Percentiles rank a stretch among this genome's conserved stretches.
These are phyloP conservation scores for Dolichotis patagonum DNA, from an alignment of 2,113 vertebrate species.

Conservation along the genomic window DNA sequence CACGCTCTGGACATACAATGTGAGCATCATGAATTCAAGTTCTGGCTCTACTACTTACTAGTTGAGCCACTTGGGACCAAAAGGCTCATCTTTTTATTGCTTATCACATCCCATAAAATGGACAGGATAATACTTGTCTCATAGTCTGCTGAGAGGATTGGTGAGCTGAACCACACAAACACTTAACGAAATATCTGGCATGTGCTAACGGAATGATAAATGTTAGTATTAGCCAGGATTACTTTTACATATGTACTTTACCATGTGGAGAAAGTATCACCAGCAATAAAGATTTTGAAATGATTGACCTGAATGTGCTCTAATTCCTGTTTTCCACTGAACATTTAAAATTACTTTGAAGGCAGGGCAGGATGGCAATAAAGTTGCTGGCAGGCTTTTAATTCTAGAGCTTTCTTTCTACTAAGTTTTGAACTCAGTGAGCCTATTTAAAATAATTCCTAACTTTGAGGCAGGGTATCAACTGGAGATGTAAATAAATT, in stretches of 20 bases:
- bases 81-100: neutral
- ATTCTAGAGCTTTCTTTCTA: conserved; percentile 13
- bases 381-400: conserved; percentile 2
- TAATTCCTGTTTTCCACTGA: conserved; percentile 66
- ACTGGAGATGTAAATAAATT: conserved; percentile 18
- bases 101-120: neutral
- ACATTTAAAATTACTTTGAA: conserved; percentile 63
- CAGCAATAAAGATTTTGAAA: conserved; percentile 48
- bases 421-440: conserved; percentile 58
- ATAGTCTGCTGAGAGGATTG: neutral
- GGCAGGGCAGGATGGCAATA: neutral
- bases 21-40: neutral
- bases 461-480: conserved; percentile 30
- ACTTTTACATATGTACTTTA: conserved; percentile 12
- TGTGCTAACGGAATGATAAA: neutral
- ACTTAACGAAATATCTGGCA: neutral
- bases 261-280: conserved; percentile 48
- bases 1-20: neutral
- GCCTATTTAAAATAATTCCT: conserved; percentile 36
- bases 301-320: neutral
- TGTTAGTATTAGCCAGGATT: neutral
- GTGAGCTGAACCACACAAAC: neutral
- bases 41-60: neutral
- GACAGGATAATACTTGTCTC: neutral
- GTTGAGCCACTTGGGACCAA: neutral